These are phyloP conservation scores for Nephrotoma appendiculata DNA, from an alignment of 2,888 invertebrate species.

Conservation along the genomic window DNA sequence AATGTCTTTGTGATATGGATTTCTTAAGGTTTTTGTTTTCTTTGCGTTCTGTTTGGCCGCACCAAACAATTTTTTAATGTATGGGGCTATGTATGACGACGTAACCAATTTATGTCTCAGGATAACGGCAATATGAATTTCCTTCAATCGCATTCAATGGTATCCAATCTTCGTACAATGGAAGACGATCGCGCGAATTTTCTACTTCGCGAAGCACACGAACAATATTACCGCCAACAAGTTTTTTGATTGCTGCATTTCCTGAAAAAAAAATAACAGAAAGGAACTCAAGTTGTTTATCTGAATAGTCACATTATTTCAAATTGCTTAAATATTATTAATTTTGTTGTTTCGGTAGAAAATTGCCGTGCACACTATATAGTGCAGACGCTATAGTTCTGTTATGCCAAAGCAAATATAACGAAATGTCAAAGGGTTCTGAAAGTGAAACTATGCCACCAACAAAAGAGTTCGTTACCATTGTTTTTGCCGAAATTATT, in stretches of 20 bases:
- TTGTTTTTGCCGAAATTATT: too few relatives aligned
- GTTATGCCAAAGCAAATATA: too few relatives aligned
- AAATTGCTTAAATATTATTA: too few relatives aligned
- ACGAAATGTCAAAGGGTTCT: too few relatives aligned
- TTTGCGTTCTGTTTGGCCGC: not conserved
- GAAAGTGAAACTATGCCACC: too few relatives aligned
- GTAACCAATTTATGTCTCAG: conserved; percentile 24
- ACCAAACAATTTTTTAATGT: not conserved
- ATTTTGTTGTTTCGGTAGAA: too few relatives aligned
- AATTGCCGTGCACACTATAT: too few relatives aligned
- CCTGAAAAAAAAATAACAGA: not conserved
- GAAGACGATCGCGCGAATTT: conserved; percentile 26
- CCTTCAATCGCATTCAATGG: conserved; percentile 37
- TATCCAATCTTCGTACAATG: conserved; percentile 39
- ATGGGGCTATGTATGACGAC: too few relatives aligned
- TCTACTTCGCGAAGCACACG: conserved; percentile 39
- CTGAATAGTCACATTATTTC: too few relatives aligned
- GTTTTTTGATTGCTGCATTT: conserved; percentile 41
- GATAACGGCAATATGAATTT: conserved; percentile 39
- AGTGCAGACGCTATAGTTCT: too few relatives aligned
- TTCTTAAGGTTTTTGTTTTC: not conserved
- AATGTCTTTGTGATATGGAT: not conserved
- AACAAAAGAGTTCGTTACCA: too few relatives aligned
- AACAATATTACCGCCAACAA: conserved; percentile 43
- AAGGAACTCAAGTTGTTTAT: too few relatives aligned